Conservation (phyloP, 2,113 vertebrate genomes). For the Rhizomys pruinosus region DNA sequence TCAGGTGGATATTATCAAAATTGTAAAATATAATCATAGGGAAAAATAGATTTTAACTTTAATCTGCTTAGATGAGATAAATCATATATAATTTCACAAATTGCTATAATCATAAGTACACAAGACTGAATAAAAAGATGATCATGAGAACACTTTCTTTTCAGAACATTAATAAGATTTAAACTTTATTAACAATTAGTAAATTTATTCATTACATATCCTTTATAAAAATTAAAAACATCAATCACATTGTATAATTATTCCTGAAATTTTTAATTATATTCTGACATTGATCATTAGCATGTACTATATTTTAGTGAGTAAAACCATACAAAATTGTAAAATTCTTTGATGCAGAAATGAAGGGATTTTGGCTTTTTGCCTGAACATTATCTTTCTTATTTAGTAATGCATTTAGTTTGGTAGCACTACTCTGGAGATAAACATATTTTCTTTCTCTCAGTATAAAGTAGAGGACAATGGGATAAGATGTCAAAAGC, state of each 20-base stretch:
- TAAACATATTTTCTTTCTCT: not conserved
- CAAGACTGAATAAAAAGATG: not conserved
- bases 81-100: conserved; percentile 23
- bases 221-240: not conserved
- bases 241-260: not conserved
- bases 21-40: not conserved
- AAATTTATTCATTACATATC: not conserved
- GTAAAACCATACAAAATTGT: not conserved
- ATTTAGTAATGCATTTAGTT: not conserved
- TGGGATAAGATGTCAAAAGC: not conserved
- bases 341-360: conserved; percentile 20
- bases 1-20: not conserved
- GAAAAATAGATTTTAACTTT: conserved; percentile 29
- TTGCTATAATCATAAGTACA: not conserved
- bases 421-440: conserved; percentile 36
- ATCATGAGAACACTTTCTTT: not conserved
- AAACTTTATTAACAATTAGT: not conserved
- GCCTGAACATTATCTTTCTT: not conserved
- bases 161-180: conserved; percentile 10
- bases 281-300: not conserved
- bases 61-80: not conserved
- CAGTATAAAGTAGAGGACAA: conserved; percentile 34
- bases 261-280: not conserved
- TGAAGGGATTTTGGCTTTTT: not conserved
- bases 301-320: not conserved